phyloP scores from a whole-genome alignment of 1,140 invertebrate species.

The Idris sp. region DNA sequence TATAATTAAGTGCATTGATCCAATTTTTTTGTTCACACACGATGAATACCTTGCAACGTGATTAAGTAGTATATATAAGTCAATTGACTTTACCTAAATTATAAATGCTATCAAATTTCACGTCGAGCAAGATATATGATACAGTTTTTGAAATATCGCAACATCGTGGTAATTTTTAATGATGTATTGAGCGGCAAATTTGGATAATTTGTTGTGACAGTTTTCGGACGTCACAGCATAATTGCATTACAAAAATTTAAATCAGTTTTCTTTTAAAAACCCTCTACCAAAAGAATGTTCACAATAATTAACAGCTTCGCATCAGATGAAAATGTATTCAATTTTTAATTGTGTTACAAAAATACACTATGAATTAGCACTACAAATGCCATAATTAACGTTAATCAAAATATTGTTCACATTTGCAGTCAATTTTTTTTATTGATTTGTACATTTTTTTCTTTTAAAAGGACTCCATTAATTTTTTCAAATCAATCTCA shows the following conservation, averaged over 20 bases:
- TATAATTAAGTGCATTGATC: slow-evolving; percentile 35
- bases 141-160: slow-evolving; percentile 48
- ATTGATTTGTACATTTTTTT: no score
- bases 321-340: no score
- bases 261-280: no score
- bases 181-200: slow-evolving; percentile 37
- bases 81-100: slow-evolving; percentile 56
- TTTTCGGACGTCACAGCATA: no score
- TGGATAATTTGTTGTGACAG: slow-evolving; percentile 51
- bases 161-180: slow-evolving; percentile 46
- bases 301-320: no score
- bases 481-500: slow-evolving; percentile 54
- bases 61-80: slow-evolving; percentile 54
- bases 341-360: no score
- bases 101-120: slow-evolving; percentile 46
- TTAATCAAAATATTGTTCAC: no score
- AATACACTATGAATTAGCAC: no score
- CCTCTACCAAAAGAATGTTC: no score
- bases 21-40: slow-evolving; percentile 50
- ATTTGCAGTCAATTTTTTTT: no score
- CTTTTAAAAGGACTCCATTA: no score
- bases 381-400: no score
- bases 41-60: slow-evolving; percentile 24
- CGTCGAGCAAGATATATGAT: slow-evolving; percentile 43
- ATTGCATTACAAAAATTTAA: slow-evolving; percentile 36